Evolutionary conservation across 2,797 vertebrate species (phyloP).

Genomic region (Neosilurus mollespiculum): DNA sequence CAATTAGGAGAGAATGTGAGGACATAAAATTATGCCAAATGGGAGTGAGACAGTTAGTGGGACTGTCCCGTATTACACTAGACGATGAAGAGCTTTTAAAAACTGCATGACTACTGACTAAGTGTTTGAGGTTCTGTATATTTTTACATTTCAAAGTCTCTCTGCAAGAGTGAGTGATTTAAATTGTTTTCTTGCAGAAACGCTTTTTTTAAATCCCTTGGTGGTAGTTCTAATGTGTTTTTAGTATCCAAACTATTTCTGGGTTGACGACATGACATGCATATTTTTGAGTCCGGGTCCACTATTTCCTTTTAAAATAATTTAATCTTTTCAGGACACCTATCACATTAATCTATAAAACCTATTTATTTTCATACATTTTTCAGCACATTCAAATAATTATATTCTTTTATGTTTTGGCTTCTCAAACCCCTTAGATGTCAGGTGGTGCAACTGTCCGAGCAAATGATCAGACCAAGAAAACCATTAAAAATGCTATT

Average conservation of each 20-base stretch:
- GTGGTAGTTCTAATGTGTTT: background rate
- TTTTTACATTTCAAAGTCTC: background rate
- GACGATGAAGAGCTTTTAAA: background rate
- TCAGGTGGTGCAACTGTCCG: too few species aligned
- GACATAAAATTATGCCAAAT: background rate
- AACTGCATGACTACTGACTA: too few species aligned
- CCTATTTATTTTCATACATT: too few species aligned
- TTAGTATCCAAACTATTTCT: background rate
- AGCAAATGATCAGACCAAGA: background rate
- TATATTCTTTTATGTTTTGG: too few species aligned
- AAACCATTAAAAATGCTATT: background rate
- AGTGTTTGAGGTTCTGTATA: background rate
- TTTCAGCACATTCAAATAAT: too few species aligned
- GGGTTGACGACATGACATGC: slow-evolving; percentile 1
- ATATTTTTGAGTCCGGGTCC: background rate
- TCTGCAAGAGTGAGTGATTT: background rate
- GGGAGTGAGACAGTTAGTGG: background rate
- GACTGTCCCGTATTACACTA: background rate
- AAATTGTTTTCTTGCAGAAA: background rate
- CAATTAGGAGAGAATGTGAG: background rate
- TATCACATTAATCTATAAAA: too few species aligned
- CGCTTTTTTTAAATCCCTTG: background rate
- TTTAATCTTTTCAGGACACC: too few species aligned
- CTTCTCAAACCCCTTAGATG: too few species aligned
- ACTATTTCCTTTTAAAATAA: background rate